Base-by-base conservation (phyloP, 2,797 vertebrate genomes). In the Echeneis naucrates region DNA sequence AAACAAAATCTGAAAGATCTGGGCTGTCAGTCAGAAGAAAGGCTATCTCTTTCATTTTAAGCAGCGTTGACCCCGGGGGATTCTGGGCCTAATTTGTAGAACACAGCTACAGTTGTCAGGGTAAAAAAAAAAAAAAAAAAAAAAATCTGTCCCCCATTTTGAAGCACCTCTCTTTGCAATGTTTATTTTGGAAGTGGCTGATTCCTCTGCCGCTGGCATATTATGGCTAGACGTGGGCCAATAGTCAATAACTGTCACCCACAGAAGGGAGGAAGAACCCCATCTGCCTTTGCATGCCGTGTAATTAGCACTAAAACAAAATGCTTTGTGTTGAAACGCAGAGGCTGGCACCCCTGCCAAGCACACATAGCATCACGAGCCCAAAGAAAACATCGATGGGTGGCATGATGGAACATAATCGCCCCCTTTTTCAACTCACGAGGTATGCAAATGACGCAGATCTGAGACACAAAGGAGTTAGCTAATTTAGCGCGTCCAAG, bases 241-340 rank as follows among this genome's bases (percentile, higher is more conserved):
- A 86, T 85, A 92, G 93, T 94, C 93, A 93, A 90, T 92, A 92
- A 92, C 90, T 93, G 93, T 93, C 94, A 93, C 85, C 81, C 78
- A 27, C 87, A 76, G 83, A 81, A 75, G 44, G 67, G 74, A 59
- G 69, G 78, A 76, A 72, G 86, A 75, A 82, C 55, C 80, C 78
- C 78, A 86, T 88, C 85, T 89, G 80, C 85, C 82, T 87, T 86
- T 66, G 72, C 87, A 77, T 81, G 82, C 77, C 45, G 11, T 88
- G 88, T 87, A 91, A 93, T 92, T 92, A 93, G 62, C 62, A 27
- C 80, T 75, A 75, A 87, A 90, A 90, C 85, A 76, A 87, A 89
- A 87, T 71, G 78, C 68, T 80, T 83, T 77, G 83, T 90, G 88
- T 90, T 91, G 84, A 92, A 93, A 89, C 73, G 78, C 60, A 66